A percentile compares a stretch with the other conserved stretches of the same genome.
Conservation (phyloP, 2,113 vertebrate species). For the Sphyrna mokarran region DNA sequence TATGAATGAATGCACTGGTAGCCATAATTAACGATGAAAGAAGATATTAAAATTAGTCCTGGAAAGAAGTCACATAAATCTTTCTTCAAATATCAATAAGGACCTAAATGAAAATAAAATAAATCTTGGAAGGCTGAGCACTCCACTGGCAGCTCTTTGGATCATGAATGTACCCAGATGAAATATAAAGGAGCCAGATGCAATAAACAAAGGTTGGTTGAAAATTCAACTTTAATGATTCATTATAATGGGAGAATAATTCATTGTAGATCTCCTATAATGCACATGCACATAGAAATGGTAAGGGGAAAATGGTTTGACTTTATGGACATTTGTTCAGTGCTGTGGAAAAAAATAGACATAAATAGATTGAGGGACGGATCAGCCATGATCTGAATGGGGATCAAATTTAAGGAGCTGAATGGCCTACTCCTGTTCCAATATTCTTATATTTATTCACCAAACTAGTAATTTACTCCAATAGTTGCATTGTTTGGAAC, state of each 20-base stretch:
- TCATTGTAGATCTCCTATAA: background rate
- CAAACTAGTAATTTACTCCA: background rate
- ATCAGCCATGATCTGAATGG: background rate
- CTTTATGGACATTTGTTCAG: background rate
- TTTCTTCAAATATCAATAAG: slow-evolving; percentile 17
- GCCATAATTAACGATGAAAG: slow-evolving; percentile 32
- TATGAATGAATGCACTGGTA: background rate
- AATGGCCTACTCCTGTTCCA: background rate
- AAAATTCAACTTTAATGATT: slow-evolving; percentile 26
- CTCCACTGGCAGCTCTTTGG: slow-evolving; percentile 15
- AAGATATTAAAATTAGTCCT: slow-evolving; percentile 29
- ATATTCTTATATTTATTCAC: background rate
- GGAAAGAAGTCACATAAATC: slow-evolving; percentile 34
- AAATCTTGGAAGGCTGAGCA: slow-evolving; percentile 4
- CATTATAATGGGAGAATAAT: slow-evolving; percentile 8
- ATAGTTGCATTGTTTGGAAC: background rate
- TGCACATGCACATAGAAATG: background rate
- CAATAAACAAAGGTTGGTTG: slow-evolving; percentile 22
- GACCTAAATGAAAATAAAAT: slow-evolving; percentile 17
- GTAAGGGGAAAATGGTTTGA: background rate
- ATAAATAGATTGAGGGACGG: background rate
- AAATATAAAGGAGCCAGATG: slow-evolving; percentile 9
- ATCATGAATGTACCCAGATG: background rate
- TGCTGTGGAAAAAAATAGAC: background rate
- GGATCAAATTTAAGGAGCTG: background rate